phyloP scores from a whole-genome alignment of 1,140 invertebrate species.

The Elymnias hypermnestra region DNA sequence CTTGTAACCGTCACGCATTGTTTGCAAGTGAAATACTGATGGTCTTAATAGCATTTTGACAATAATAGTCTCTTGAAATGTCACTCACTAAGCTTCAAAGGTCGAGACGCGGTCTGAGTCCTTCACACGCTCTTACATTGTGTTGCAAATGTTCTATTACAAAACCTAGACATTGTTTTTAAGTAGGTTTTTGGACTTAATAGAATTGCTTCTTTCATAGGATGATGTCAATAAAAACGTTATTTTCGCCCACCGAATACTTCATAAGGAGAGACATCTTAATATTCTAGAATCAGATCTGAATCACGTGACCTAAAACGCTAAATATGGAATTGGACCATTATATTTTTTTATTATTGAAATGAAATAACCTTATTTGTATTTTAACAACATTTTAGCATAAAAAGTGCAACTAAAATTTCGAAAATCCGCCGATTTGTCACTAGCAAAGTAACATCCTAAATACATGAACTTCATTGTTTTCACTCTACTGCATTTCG shows the following conservation, averaged over 20 bases:
- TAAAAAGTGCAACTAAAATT: too few species aligned
- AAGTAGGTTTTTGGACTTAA: background rate
- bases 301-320: conserved; percentile 2
- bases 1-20: conserved; percentile 16
- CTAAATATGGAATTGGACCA: too few species aligned
- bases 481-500: too few species aligned
- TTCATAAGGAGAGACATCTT: conserved; percentile 19
- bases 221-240: background rate
- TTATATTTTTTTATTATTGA: background rate
- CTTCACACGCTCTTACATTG: conserved; percentile 33
- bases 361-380: background rate
- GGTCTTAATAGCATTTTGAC: conserved; percentile 25
- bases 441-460: too few species aligned
- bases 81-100: conserved; percentile 35
- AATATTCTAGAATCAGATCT: conserved; percentile 10
- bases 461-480: too few species aligned
- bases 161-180: conserved; percentile 20
- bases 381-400: too few species aligned
- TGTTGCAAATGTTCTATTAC: conserved; percentile 38
- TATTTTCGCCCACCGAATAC: conserved; percentile 5
- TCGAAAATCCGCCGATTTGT: too few species aligned
- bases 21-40: conserved; percentile 19
- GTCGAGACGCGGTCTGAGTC: conserved; percentile 32
- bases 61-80: conserved; percentile 35
- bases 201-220: background rate